Evolutionary conservation across 2,113 vertebrate species (phyloP), one percentile per base, ranked within the genome.

Genomic region (Sander lucioperca): DNA sequence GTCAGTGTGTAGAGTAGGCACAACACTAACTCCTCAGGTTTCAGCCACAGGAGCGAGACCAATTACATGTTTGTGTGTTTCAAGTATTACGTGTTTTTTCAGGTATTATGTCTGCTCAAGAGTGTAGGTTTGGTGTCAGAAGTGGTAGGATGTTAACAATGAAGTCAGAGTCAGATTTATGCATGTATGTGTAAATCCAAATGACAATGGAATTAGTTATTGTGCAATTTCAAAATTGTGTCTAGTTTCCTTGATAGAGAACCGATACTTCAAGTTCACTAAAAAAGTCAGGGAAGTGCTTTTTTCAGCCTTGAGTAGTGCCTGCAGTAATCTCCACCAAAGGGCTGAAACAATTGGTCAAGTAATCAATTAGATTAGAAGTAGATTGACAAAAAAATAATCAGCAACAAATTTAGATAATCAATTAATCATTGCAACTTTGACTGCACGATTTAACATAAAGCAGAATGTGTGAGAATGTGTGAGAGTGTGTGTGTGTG

Each of bases 11-110:
- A 25, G 27, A 15, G 8, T 51, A 39, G 27, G 39, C 65, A 69
- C 69, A 80, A 88, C 74, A 80, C 9, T 63, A 58, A 33, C 67
- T 48, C 36, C 62, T 76, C 70, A 64, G 48, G 67, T 72, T 64
- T 77, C 53, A 10, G 47, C 43, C 11, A 15, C 47, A 11, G 36
- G n/a, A 33, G 48, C 0, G 1, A 21, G 12, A 73, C 21, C 56
- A 21, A 13, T 62, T 3, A 39, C 25, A 39, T n/a, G 25, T 43
- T 30, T 39, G 5, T 53, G 33, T 48, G 43, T 54, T 27, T 39
- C 47, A 50, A 78, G 23, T 18, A 53, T 36, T 30, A n/a, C 3
- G 4, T 23, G 25, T 54, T 25, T 33, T 39, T 33, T 21, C 4
- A 45, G 23, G n/a, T 53, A 6, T 53, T 43, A 16, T 57, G 21